Conservation (phyloP, 1,140 invertebrate species). For the Melitaea cinxia region DNA sequence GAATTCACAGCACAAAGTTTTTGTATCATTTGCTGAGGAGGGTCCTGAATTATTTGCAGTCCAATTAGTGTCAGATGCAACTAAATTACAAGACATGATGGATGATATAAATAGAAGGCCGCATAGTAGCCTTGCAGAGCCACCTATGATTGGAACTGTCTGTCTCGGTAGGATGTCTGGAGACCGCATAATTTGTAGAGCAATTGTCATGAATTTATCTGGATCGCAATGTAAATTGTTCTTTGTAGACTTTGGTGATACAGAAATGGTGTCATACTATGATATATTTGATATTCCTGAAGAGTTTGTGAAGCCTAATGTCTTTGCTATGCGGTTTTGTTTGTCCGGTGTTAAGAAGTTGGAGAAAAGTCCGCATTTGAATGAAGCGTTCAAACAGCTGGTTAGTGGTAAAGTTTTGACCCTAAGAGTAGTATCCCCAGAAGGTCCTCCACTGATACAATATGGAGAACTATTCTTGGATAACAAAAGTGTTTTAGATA, state of each 20-base stretch:
- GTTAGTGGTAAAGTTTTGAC: slow-evolving; percentile 83
- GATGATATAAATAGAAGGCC: slow-evolving; percentile 84
- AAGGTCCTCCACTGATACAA: slow-evolving; percentile 86
- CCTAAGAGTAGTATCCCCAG: slow-evolving; percentile 84
- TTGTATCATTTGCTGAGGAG: slow-evolving; percentile 88
- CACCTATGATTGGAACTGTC: slow-evolving; percentile 86
- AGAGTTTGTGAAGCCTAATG: slow-evolving; percentile 85
- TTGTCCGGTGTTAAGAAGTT: slow-evolving; percentile 86
- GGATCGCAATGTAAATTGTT: slow-evolving; percentile 85
- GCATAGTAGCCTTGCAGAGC: slow-evolving; percentile 83
- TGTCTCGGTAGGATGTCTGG: slow-evolving; percentile 86
- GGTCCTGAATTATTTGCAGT: slow-evolving; percentile 88
- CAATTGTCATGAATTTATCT: slow-evolving; percentile 86
- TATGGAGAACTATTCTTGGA: slow-evolving; percentile 86
- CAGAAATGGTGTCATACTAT: slow-evolving; percentile 85
- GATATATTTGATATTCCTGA: slow-evolving; percentile 88
- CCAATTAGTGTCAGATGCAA: slow-evolving; percentile 83
- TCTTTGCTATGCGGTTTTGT: slow-evolving; percentile 88
- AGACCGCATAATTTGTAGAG: slow-evolving; percentile 86
- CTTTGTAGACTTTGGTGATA: slow-evolving; percentile 90
- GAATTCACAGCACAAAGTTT: slow-evolving; percentile 84
- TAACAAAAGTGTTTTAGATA: slow-evolving; percentile 82
- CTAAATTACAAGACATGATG: slow-evolving; percentile 85
- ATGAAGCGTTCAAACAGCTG: slow-evolving; percentile 86
- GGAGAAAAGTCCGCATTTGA: slow-evolving; percentile 85